These are phyloP conservation scores for Cerceris ruficornis DNA, from an alignment of 2,888 invertebrate genomes.

Conservation along the genomic window DNA sequence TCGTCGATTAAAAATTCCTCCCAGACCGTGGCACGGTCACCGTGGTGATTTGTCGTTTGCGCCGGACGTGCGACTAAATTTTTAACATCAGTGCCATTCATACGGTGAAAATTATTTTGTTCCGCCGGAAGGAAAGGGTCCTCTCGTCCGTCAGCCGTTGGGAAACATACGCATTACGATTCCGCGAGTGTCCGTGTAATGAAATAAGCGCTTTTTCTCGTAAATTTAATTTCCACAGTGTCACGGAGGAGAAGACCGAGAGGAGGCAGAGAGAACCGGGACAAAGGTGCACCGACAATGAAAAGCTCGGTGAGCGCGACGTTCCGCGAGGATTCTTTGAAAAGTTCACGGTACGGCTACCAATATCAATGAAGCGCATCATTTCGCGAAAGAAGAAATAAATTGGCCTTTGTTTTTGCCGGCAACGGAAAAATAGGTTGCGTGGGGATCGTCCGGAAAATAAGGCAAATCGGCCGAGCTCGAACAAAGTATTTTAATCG, in stretches of 20 bases:
- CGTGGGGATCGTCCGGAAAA: neutral
- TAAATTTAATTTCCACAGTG: conserved; percentile 71
- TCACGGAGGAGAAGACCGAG: conserved; percentile 30
- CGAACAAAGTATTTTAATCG: neutral
- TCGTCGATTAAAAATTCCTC: conserved; percentile 1
- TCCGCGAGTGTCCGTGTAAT: conserved; percentile 64
- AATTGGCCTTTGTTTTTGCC: conserved; percentile 32
- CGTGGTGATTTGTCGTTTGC: neutral
- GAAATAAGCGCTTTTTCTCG: conserved; percentile 70
- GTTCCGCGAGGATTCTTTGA: conserved; percentile 39
- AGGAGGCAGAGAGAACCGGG: neutral
- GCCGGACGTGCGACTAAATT: neutral
- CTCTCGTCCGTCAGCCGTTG: neutral
- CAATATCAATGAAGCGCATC: conserved; percentile 52
- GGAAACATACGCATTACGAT: conserved; percentile 60
- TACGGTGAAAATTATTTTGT: conserved; percentile 28
- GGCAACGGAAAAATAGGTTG: conserved; percentile 9
- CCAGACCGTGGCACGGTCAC: neutral
- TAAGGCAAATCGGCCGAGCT: neutral
- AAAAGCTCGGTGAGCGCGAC: conserved; percentile 22
- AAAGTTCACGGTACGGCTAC: conserved; percentile 42
- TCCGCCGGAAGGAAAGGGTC: neutral
- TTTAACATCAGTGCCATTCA: conserved; percentile 20
- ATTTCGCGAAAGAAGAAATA: conserved; percentile 9
- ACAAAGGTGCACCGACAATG: conserved; percentile 39